phyloP scores from a whole-genome alignment of 1,140 invertebrate species.

The Spodoptera litura region DNA sequence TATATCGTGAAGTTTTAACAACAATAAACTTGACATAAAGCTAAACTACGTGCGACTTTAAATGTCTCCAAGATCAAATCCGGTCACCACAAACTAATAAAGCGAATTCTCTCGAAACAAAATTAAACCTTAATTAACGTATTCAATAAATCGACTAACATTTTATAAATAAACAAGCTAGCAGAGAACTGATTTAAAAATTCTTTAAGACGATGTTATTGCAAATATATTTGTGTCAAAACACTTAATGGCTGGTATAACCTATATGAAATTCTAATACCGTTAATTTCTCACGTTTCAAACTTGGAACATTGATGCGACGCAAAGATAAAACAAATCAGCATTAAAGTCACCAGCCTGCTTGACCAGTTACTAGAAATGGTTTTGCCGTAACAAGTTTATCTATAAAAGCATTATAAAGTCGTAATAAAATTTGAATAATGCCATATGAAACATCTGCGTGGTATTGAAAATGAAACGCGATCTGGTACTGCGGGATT shows the following conservation, averaged over 20 bases:
- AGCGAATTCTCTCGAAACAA: no score
- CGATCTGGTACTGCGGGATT: constrained; percentile 9
- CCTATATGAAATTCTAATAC: constrained; percentile 6
- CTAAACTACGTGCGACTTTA: no score
- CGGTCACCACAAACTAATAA: no score
- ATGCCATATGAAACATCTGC: constrained; percentile 7
- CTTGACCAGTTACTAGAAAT: constrained; percentile 1
- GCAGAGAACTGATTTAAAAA: no score
- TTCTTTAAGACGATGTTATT: neutral
- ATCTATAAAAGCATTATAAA: constrained; percentile 26
- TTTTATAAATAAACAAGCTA: no score
- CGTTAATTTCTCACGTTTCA: neutral
- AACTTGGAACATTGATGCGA: neutral
- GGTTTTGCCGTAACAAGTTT: neutral
- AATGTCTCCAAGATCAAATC: no score
- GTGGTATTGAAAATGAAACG: constrained; percentile 1
- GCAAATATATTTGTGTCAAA: constrained; percentile 1
- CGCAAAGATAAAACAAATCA: neutral
- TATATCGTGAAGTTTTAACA: no score
- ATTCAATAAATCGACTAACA: no score
- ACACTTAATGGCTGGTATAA: neutral
- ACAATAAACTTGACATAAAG: no score
- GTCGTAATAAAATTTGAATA: constrained; percentile 34
- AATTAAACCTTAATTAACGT: no score
- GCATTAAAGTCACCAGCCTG: neutral